Evolutionary conservation across 2,113 vertebrate genomes (phyloP), one percentile per base, ranked within the genome.

Genomic region (Actinemys pallida): DNA sequence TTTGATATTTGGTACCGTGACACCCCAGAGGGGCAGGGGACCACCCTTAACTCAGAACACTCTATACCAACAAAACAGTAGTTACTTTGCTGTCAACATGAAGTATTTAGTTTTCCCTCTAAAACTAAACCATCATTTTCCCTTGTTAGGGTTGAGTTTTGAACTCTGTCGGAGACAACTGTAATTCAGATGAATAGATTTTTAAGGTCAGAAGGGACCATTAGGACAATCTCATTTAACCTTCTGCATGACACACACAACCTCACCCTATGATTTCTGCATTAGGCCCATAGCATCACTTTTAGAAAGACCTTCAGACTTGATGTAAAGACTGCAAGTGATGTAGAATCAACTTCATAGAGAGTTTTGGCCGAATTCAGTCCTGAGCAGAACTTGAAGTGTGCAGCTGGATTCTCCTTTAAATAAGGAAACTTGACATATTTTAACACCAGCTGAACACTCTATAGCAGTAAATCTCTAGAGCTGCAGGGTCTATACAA

Each of bases 341-440:
- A 53, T 53, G 52, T 19, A 53, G 52, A 53, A 53, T 53, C 52
- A 53, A 53, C 52, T 19, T 19, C 50, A 17, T 52, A 52, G 50
- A 52, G 50, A 2, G 16, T 52, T 52, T 95, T 94, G 94, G 83
- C 85, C 84, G 57, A 92, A 69, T 56, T 47, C 13, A 87, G 59
- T n/a, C 62, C 80, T 29, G 72, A 94, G 72, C 84, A 89, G 50
- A 42, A 86, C 69, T 86, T 49, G 78, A 95, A 84, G 86, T 62
- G 52, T 88, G 81, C 17, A 96, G 91, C 89, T 56, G 59, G 93
- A 93, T 54, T 50, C 87, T 92, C 81, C 59, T 90, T 92, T 93
- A 62, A 91, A 1, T 1, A 10, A 78, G 52, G 24, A 22, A 94
- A 89, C 45, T 42, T 92, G 42, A 87, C 79, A 86, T 76, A 82